phyloP scores from a whole-genome alignment of 92 coral and sea anemone genomes.

The Parazoanthus swiftii region DNA sequence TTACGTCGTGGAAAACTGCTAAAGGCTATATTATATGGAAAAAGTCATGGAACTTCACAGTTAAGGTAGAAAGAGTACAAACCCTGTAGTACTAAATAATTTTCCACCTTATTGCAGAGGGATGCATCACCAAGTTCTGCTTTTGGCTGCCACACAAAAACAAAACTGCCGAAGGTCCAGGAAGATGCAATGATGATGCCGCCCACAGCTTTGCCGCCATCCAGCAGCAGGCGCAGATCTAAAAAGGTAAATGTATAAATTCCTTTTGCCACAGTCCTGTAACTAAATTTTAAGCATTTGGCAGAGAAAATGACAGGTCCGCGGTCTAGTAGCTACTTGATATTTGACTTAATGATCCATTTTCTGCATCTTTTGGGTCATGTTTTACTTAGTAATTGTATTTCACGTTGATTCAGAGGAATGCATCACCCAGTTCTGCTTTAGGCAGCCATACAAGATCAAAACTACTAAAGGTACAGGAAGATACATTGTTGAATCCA shows the following conservation, averaged over 20 bases:
- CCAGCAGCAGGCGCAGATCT: slow-evolving; percentile 18
- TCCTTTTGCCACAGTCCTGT: too few species aligned
- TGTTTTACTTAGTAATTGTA: background rate
- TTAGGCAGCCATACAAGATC: slow-evolving; percentile 32
- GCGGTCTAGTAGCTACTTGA: background rate
- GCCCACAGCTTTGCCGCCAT: slow-evolving; percentile 14
- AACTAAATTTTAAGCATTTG: too few species aligned
- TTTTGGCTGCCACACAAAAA: slow-evolving; percentile 24
- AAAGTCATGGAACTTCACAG: too few species aligned
- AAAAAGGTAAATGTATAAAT: too few species aligned
- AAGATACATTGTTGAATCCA: slow-evolving; percentile 6
- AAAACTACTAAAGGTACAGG: slow-evolving; percentile 17
- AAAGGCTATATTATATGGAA: too few species aligned
- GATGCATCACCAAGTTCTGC: slow-evolving; percentile 32
- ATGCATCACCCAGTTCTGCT: slow-evolving; percentile 29
- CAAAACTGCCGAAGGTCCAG: slow-evolving; percentile 20
- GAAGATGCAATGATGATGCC: slow-evolving; percentile 29
- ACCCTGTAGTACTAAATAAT: background rate
- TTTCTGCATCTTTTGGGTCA: background rate
- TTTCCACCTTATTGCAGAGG: slow-evolving; percentile 9
- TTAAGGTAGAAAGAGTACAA: too few species aligned
- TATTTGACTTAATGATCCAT: background rate
- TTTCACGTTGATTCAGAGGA: slow-evolving; percentile 14
- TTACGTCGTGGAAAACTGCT: too few species aligned
- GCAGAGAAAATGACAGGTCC: too few species aligned